Evolutionary conservation across 2,797 vertebrate genomes (phyloP).

Genomic region (Tenualosa ilisha): DNA sequence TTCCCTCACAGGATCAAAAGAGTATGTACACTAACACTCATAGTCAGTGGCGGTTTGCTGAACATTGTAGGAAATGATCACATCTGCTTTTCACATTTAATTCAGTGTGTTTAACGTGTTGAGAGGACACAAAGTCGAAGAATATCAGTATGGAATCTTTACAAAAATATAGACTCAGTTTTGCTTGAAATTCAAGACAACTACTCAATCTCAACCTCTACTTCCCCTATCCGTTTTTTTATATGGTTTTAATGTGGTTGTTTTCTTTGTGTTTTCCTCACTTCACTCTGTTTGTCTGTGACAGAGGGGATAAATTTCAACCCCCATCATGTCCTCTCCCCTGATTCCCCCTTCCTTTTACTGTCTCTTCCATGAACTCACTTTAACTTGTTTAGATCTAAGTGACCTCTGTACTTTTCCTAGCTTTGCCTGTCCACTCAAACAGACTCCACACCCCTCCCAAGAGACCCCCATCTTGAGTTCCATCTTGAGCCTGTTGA

Average conservation of each 20-base stretch:
- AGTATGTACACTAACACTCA: too few species aligned
- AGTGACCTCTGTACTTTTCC: background rate
- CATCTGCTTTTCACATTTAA: background rate
- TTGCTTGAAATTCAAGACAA: background rate
- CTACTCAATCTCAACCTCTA: background rate
- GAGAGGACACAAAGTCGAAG: background rate
- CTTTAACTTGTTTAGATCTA: background rate
- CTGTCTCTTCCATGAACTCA: background rate
- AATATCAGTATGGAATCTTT: background rate
- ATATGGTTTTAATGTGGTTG: background rate
- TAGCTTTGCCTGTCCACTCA: background rate
- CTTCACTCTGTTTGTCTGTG: background rate
- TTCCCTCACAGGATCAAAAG: too few species aligned
- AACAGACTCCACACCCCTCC: background rate
- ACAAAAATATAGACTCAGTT: background rate
- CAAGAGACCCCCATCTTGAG: background rate
- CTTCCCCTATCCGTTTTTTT: background rate
- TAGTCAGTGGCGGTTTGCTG: background rate
- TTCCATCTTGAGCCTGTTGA: slow-evolving; percentile 17
- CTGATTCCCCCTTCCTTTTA: background rate
- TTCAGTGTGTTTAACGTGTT: background rate
- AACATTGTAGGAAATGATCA: slow-evolving; percentile 13
- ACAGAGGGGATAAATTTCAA: background rate
- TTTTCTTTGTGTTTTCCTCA: background rate
- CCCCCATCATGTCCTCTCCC: background rate